phyloP scores from a whole-genome alignment of 2,797 vertebrate genomes.

The Gymnoscopelus microlampas region DNA sequence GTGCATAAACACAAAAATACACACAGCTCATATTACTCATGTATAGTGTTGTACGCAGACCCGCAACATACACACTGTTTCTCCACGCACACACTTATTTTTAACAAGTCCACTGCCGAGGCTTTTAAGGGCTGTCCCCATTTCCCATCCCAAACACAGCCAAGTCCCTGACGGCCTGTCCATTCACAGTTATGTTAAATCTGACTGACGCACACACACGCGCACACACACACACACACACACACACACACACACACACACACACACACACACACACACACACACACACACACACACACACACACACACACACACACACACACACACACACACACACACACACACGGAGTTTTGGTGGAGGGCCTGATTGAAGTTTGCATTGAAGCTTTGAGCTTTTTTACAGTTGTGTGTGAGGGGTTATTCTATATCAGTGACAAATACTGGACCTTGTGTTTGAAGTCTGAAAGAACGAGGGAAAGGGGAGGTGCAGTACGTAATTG shows the following conservation, averaged over 20 bases:
- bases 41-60: no score
- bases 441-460: not conserved
- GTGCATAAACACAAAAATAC: no score
- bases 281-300: conserved; percentile 18
- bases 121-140: conserved; percentile 19
- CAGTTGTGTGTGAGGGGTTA: not conserved
- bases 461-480: not conserved
- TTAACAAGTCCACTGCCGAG: conserved; percentile 25
- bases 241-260: conserved; percentile 18
- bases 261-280: conserved; percentile 8
- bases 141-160: conserved; percentile 31
- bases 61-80: not conserved
- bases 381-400: conserved; percentile 3
- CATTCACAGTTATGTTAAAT: not conserved
- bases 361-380: not conserved
- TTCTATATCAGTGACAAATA: not conserved
- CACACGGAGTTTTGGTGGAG: not conserved
- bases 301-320: conserved; percentile 13
- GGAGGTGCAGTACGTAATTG: not conserved
- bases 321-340: conserved; percentile 16
- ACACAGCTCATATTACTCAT: no score
- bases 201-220: no score
- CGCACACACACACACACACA: conserved; percentile 2
- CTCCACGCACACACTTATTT: not conserved
- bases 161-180: conserved; percentile 22